Evolutionary conservation across 2,888 invertebrate genomes (phyloP).

Genomic region (Drosophila paranaensis): DNA sequence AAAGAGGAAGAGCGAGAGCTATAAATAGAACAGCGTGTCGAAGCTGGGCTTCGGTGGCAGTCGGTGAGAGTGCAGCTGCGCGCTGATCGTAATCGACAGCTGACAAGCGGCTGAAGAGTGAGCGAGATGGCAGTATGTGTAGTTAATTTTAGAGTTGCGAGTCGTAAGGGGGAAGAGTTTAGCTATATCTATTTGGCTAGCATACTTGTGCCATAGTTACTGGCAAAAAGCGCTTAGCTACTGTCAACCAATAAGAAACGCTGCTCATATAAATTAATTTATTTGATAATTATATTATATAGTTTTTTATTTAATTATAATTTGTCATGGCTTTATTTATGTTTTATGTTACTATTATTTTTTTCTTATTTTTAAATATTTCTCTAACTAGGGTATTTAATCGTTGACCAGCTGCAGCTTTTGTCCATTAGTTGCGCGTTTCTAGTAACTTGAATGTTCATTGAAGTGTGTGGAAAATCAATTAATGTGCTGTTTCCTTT

Average conservation of each 20-base stretch:
- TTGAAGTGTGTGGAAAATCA: constrained; percentile 67
- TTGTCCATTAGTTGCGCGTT: constrained; percentile 6
- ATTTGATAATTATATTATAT: no score
- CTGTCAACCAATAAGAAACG: background rate
- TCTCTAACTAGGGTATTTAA: constrained; percentile 4
- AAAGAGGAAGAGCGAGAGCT: background rate
- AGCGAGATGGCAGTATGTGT: background rate
- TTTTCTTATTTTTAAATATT: background rate
- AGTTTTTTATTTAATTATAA: no score
- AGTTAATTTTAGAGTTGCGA: no score
- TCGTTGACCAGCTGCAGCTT: background rate
- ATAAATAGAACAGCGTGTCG: background rate
- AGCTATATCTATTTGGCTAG: background rate
- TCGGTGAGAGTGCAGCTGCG: background rate
- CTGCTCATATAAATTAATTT: background rate
- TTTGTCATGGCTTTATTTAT: no score
- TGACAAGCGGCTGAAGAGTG: background rate
- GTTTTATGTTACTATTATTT: background rate
- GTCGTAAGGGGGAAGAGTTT: background rate
- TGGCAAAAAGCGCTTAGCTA: background rate
- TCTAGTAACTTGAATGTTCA: constrained; percentile 53
- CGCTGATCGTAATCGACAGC: background rate
- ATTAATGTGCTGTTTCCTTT: constrained; percentile 68
- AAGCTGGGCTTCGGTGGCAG: background rate
- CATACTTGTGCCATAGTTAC: background rate